Percentiles rank a stretch among this genome's conserved stretches.
These are phyloP conservation scores for Nomada ferruginata DNA, from an alignment of 2,888 invertebrate species.

Conservation along the genomic window DNA sequence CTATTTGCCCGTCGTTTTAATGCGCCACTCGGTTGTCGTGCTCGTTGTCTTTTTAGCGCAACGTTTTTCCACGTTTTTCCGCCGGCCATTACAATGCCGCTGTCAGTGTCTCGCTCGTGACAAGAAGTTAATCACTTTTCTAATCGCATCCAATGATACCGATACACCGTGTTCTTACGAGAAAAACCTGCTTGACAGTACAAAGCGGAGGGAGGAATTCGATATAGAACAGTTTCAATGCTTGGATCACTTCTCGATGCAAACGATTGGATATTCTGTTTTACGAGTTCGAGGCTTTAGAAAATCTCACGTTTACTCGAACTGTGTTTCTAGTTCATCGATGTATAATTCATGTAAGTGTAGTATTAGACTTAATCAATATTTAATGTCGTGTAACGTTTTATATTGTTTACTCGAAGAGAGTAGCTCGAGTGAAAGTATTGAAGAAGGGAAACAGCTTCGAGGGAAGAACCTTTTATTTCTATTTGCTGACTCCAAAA, in stretches of 20 bases:
- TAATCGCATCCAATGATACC: slow-evolving; percentile 34
- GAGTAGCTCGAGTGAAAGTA: background rate
- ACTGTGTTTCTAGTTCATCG: no score
- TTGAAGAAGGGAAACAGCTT: no score
- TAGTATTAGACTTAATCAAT: no score
- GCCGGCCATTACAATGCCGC: slow-evolving; percentile 18
- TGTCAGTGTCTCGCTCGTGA: background rate
- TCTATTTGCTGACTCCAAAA: background rate
- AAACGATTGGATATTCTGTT: no score
- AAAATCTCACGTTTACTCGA: no score
- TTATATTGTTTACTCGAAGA: background rate
- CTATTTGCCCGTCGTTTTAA: slow-evolving; percentile 49
- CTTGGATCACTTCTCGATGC: no score
- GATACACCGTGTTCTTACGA: background rate
- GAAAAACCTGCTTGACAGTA: background rate
- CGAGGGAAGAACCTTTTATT: no score
- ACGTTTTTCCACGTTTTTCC: slow-evolving; percentile 29
- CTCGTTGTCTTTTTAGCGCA: slow-evolving; percentile 14
- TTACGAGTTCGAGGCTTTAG: no score
- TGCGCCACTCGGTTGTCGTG: slow-evolving; percentile 6
- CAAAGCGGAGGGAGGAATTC: no score
- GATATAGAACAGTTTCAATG: no score
- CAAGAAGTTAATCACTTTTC: slow-evolving; percentile 40
- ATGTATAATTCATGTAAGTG: no score
- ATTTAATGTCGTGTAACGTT: background rate